Conservation (phyloP, 1,140 invertebrate species). For the Tyrophagus putrescentiae region DNA sequence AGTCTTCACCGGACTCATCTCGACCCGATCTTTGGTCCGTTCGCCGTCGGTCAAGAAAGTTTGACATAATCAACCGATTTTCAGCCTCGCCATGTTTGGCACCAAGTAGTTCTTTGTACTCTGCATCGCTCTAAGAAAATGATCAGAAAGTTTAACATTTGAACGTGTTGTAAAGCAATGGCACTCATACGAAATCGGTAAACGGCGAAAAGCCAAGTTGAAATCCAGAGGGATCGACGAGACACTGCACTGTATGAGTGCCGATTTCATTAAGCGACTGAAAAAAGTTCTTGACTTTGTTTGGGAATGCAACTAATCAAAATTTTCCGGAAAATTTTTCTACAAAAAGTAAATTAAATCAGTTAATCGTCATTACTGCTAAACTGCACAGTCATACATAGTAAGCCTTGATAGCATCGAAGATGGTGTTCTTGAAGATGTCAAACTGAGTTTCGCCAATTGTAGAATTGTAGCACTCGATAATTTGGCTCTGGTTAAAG, state of each 20-base stretch:
- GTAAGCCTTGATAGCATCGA: background rate
- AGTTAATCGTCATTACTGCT: background rate
- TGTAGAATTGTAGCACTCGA: slow-evolving; percentile 4
- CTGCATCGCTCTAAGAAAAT: background rate
- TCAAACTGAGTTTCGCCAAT: background rate
- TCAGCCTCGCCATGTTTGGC: background rate
- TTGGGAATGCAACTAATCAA: background rate
- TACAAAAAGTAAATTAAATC: background rate
- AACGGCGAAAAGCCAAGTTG: slow-evolving; percentile 9
- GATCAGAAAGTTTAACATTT: background rate
- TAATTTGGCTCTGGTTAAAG: background rate
- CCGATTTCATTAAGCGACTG: background rate
- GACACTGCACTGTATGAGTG: background rate
- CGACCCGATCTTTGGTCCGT: too few relatives aligned
- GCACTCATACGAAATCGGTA: slow-evolving; percentile 1
- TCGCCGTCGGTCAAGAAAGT: too few relatives aligned
- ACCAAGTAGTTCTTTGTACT: slow-evolving; percentile 8
- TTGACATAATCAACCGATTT: too few relatives aligned
- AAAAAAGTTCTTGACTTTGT: background rate
- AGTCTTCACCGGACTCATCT: too few relatives aligned
- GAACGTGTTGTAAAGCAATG: background rate
- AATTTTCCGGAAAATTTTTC: slow-evolving; percentile 17
- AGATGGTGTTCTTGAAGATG: background rate
- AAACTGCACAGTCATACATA: background rate
- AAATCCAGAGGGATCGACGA: background rate